A percentile compares a stretch with the other conserved stretches of the same genome.
phyloP scores from a whole-genome alignment of 2,888 invertebrate species.

The Amphiduros pacificus region DNA sequence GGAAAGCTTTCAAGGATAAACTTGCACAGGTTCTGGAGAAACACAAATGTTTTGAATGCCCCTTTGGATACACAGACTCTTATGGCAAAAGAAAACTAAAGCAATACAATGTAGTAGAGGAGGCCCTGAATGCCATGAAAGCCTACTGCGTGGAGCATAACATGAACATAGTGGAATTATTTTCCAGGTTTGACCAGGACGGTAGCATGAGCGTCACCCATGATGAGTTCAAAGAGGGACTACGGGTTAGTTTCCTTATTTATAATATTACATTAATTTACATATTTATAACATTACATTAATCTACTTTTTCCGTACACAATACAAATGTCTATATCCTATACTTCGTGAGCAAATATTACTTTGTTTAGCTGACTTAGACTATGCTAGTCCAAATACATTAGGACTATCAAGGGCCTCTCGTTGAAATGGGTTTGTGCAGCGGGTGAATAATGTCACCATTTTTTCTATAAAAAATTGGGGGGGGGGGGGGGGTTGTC shows the following conservation, averaged over 20 bases:
- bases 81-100: slow-evolving; percentile 49
- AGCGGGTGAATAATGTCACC: too few relatives aligned
- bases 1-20: slow-evolving; percentile 15
- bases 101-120: slow-evolving; percentile 47
- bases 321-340: too few relatives aligned
- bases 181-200: slow-evolving; percentile 51
- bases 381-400: too few relatives aligned
- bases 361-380: too few relatives aligned
- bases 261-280: too few relatives aligned
- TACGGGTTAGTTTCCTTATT: slow-evolving; percentile 42
- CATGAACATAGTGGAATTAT: slow-evolving; percentile 51
- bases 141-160: slow-evolving; percentile 44
- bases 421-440: too few relatives aligned
- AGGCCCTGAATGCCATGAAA: slow-evolving; percentile 47
- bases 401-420: not conserved
- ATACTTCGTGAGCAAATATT: too few relatives aligned
- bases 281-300: too few relatives aligned
- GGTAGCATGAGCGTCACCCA: slow-evolving; percentile 51
- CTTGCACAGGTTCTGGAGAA: slow-evolving; percentile 11
- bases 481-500: too few relatives aligned
- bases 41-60: slow-evolving; percentile 38
- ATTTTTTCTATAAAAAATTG: too few relatives aligned
- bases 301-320: too few relatives aligned
- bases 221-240: slow-evolving; percentile 49
- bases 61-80: slow-evolving; percentile 49